Evolutionary conservation across 2,113 vertebrate genomes (phyloP).

Genomic region (Sebastes schlegelii): DNA sequence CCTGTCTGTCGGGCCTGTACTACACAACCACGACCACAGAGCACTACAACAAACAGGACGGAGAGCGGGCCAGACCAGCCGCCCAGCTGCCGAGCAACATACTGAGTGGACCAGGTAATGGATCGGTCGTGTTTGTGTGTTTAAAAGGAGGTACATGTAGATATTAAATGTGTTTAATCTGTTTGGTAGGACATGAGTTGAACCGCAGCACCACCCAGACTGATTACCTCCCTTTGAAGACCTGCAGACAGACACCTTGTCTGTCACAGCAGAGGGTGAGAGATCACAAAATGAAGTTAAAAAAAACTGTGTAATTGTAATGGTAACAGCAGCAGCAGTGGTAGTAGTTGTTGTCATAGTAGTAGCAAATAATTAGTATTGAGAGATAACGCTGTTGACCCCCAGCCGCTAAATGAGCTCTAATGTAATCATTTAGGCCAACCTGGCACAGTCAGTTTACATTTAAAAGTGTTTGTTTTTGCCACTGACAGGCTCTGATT

Average conservation of each 20-base stretch:
- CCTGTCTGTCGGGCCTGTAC: background rate
- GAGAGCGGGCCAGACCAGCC: slow-evolving; percentile 9
- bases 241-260: slow-evolving; percentile 1
- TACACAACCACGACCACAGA: slow-evolving; percentile 55
- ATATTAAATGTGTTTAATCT: slow-evolving; percentile 14
- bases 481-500: too few relatives aligned
- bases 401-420: too few relatives aligned
- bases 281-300: background rate
- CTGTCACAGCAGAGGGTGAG: slow-evolving; percentile 42
- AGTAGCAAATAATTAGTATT: background rate
- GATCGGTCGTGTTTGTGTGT: background rate
- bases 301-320: background rate
- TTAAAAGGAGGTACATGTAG: background rate
- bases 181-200: slow-evolving; percentile 35
- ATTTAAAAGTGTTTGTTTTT: too few relatives aligned
- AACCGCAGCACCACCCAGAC: slow-evolving; percentile 40
- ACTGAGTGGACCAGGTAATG: slow-evolving; percentile 54
- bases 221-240: slow-evolving; percentile 40
- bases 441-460: too few relatives aligned
- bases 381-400: too few relatives aligned
- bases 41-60: slow-evolving; percentile 16
- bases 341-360: background rate
- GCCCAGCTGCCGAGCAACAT: slow-evolving; percentile 25
- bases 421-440: too few relatives aligned
- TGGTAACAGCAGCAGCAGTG: background rate